These are phyloP conservation scores for Melipona beecheii DNA, from an alignment of 2,888 invertebrate species.

Conservation along the genomic window DNA sequence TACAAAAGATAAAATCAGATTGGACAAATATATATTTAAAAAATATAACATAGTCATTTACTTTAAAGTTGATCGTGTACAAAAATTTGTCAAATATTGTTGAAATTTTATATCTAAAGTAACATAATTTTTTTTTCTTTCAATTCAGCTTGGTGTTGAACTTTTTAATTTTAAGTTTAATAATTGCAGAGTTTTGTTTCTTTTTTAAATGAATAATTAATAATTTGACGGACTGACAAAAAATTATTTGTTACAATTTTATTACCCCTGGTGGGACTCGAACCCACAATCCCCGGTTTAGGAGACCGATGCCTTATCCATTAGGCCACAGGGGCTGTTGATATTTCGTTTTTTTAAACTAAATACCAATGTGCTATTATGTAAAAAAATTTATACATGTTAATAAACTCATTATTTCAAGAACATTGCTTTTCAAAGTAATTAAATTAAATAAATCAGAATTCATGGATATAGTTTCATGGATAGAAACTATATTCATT, in stretches of 20 bases:
- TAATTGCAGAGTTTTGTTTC: neutral
- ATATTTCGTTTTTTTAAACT: neutral
- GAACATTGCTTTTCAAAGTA: neutral
- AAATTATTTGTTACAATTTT: constrained; percentile 64
- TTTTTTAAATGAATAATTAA: no score
- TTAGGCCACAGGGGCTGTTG: constrained; percentile 91
- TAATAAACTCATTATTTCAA: neutral
- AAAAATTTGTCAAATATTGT: neutral
- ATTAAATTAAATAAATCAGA: neutral
- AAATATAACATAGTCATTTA: neutral
- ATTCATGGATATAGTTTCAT: neutral
- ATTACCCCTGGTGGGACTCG: constrained; percentile 94
- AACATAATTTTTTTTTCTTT: neutral
- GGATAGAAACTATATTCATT: no score
- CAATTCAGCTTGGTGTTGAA: neutral
- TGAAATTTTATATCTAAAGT: neutral
- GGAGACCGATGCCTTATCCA: constrained; percentile 94
- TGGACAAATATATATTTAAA: no score
- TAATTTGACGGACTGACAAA: neutral
- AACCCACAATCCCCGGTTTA: constrained; percentile 94
- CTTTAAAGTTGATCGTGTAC: neutral
- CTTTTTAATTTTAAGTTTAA: neutral
- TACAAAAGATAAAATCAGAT: neutral
- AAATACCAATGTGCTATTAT: neutral
- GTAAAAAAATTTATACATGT: neutral